Evolutionary conservation across 2,113 vertebrate species (phyloP).

Genomic region (Colius striatus): DNA sequence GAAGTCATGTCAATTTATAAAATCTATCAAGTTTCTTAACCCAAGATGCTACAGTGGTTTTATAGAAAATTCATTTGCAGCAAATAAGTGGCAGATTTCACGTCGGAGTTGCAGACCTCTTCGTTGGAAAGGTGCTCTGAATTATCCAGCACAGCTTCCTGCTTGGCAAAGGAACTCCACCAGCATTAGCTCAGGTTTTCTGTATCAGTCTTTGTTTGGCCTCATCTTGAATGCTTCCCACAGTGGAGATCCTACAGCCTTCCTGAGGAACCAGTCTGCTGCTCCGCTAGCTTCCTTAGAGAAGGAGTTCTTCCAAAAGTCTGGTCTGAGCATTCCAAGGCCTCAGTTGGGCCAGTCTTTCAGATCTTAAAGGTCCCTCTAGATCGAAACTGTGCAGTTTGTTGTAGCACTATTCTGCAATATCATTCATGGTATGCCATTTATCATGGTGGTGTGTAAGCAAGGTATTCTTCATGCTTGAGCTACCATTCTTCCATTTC

Average conservation of each 20-base stretch:
- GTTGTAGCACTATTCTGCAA: background rate
- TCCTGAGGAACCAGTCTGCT: background rate
- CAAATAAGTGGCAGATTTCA: background rate
- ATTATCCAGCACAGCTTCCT: background rate
- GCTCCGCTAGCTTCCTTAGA: background rate
- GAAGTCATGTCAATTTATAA: background rate
- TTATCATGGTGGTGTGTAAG: background rate
- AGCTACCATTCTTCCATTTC: background rate
- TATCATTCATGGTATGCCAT: rapidly evolving
- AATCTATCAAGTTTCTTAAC: background rate
- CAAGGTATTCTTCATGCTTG: background rate
- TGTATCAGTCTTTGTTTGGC: background rate
- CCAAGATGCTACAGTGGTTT: background rate
- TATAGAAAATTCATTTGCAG: background rate
- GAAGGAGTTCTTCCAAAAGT: background rate
- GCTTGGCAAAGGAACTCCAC: background rate
- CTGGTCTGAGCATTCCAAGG: background rate
- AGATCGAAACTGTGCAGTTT: background rate
- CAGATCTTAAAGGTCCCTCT: background rate
- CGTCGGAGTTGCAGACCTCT: background rate
- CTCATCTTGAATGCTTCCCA: rapidly evolving
- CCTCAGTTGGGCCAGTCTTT: background rate
- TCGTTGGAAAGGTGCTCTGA: background rate
- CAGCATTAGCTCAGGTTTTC: background rate
- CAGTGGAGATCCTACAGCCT: background rate